Evolutionary conservation across 2,113 vertebrate species (phyloP), one percentile per base, ranked within the genome.

Genomic region (Toxotes jaculatrix): DNA sequence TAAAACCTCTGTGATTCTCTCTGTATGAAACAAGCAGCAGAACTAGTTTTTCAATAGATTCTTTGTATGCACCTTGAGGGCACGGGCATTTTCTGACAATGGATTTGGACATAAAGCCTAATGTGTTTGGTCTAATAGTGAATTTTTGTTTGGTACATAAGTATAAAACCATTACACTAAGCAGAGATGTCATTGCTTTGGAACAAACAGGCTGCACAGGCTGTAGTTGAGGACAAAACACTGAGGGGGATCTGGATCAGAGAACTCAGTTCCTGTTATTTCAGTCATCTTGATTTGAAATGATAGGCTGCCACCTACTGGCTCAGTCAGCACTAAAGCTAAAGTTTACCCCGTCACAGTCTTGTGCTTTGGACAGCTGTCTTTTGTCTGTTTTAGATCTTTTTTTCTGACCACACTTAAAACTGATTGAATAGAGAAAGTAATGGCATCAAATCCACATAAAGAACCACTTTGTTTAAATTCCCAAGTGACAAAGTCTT

Each of bases 271-370:
- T 51, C 36, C 64, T 62, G 12, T 27, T 59, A 3, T 40, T 43
- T 16, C 42, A 13, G 64, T 76, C 45, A 45, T 4, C 27, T 45
- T 80, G 40, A 88, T 93, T 89, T 86, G 61, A 84, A 77, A 68
- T 70, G 43, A 77, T 13, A 68, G 38, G 71, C 83, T 68, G 77
- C 83, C 88, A 84, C 19, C 93, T 91, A 74, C 70, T 88, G 93
- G 83, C 62, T 14, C 3, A 1, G 40, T 0, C 7, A 16, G 14
- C 0, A 27, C 32, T 2, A 1, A 32, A 11, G 5, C 14, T 21
- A 21, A 13, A 51, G 12, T 23, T 82, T 56, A 11, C 49, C 8
- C 19, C 7, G 31, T 7, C 13, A 53, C 1, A 5, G 16, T 34
- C 34, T 12, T 43, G 3, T 31, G 6, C 31, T 34, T 42, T 4